Percentiles rank a stretch among this genome's conserved stretches.
phyloP scores from a whole-genome alignment of 1,140 invertebrate species.

The Rhopalosiphum maidis region DNA sequence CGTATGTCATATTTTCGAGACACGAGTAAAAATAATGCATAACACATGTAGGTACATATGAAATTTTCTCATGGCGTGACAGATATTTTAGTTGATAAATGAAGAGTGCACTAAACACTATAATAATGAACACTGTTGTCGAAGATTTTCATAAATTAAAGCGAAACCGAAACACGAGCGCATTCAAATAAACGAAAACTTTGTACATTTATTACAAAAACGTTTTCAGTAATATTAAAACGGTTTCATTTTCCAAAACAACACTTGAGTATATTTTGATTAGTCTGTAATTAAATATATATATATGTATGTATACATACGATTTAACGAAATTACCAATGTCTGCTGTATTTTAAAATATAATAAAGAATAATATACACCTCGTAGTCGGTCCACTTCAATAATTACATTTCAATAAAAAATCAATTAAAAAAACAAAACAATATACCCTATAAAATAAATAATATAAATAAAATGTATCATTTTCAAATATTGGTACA shows the following conservation, averaged over 20 bases:
- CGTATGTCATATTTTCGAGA: no score
- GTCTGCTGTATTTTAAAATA: neutral
- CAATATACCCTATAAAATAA: neutral
- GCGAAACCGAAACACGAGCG: neutral
- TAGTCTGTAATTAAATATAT: neutral
- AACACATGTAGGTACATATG: neutral
- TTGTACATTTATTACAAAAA: neutral
- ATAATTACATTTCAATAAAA: neutral
- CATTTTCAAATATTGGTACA: neutral
- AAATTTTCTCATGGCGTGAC: neutral
- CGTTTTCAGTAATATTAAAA: conserved; percentile 14
- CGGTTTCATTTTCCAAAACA: neutral
- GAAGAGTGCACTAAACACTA: neutral
- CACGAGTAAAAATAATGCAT: neutral
- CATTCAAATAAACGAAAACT: neutral
- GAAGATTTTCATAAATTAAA: conserved; percentile 28
- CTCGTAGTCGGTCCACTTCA: neutral
- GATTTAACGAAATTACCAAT: neutral
- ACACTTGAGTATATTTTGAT: neutral
- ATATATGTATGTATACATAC: no score
- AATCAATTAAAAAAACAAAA: neutral
- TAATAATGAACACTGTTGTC: neutral
- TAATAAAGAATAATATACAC: neutral
- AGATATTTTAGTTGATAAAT: conserved; percentile 5
- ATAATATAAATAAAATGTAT: neutral